Percentiles rank a stretch among this genome's conserved stretches.
phyloP scores from a whole-genome alignment of 1,140 invertebrate genomes.

The Manduca sexta region DNA sequence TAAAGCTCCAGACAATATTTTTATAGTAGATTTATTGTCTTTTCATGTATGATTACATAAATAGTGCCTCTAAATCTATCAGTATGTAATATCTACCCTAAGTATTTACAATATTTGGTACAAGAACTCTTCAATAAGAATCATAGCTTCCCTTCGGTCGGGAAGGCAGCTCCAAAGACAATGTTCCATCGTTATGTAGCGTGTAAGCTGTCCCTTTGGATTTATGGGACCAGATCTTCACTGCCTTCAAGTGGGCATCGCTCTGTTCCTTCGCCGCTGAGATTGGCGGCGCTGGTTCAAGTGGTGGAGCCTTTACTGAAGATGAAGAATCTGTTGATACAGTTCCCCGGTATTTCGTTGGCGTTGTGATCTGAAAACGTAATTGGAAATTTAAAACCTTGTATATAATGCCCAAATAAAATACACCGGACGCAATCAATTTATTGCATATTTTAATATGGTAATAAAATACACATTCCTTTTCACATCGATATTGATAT shows the following conservation, averaged over 20 bases:
- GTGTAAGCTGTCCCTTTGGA: conserved; percentile 60
- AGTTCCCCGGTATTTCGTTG: not conserved
- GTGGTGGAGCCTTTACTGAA: conserved; percentile 14
- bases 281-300: conserved; percentile 33
- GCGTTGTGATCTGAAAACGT: conserved; percentile 23
- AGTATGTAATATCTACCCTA: too few species aligned
- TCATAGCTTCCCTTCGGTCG: conserved; percentile 1
- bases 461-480: too few species aligned
- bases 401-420: too few species aligned
- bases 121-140: too few species aligned
- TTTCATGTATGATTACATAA: too few species aligned
- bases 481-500: too few species aligned
- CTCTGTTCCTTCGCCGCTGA: conserved; percentile 41
- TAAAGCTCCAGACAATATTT: too few species aligned
- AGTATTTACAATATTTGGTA: too few species aligned
- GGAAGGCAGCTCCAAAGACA: conserved; percentile 41
- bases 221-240: conserved; percentile 59
- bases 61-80: too few species aligned
- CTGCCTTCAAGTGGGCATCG: conserved; percentile 58
- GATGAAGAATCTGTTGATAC: conserved; percentile 4
- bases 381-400: not conserved
- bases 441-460: too few species aligned
- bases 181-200: conserved; percentile 54
- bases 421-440: too few species aligned
- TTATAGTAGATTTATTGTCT: too few species aligned